Percentiles rank a stretch among this genome's conserved stretches.
phyloP scores from a whole-genome alignment of 2,113 vertebrate genomes.

The Sinocyclocheilus maitianheensis region DNA sequence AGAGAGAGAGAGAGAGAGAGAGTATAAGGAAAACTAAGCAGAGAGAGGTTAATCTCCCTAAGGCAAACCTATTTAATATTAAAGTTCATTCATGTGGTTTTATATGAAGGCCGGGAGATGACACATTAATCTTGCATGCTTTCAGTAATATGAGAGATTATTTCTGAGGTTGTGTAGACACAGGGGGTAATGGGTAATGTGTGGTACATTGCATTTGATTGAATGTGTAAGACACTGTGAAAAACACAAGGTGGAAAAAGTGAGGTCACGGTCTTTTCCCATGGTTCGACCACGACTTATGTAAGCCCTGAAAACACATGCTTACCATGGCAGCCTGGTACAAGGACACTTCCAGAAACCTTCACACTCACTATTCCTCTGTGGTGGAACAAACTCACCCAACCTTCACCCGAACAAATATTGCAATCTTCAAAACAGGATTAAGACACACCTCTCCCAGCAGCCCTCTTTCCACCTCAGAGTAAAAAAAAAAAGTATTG shows the following conservation, averaged over 20 bases:
- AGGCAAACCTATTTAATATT: conserved; percentile 74
- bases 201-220: conserved; percentile 22
- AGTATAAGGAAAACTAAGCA: conserved; percentile 53
- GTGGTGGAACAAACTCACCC: conserved; percentile 7
- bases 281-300: conserved; percentile 7
- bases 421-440: background rate
- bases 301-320: background rate
- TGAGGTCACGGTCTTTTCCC: conserved; percentile 37
- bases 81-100: conserved; percentile 73
- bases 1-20: background rate
- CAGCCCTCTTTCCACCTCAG: background rate
- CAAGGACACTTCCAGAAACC: conserved; percentile 18
- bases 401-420: background rate
- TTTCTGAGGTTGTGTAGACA: conserved; percentile 61
- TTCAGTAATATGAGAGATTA: conserved; percentile 66
- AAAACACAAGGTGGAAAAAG: conserved; percentile 16
- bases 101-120: conserved; percentile 60
- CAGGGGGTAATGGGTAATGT: conserved; percentile 45
- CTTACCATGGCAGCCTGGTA: background rate
- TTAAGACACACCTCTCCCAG: background rate
- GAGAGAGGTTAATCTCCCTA: conserved; percentile 66
- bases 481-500: background rate
- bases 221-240: conserved; percentile 20
- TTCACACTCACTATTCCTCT: conserved; percentile 7
- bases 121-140: conserved; percentile 70